Percentiles rank a stretch among this genome's conserved stretches.
Evolutionary conservation across 2,888 invertebrate genomes (phyloP).

Genomic region (Orthosia cruda): DNA sequence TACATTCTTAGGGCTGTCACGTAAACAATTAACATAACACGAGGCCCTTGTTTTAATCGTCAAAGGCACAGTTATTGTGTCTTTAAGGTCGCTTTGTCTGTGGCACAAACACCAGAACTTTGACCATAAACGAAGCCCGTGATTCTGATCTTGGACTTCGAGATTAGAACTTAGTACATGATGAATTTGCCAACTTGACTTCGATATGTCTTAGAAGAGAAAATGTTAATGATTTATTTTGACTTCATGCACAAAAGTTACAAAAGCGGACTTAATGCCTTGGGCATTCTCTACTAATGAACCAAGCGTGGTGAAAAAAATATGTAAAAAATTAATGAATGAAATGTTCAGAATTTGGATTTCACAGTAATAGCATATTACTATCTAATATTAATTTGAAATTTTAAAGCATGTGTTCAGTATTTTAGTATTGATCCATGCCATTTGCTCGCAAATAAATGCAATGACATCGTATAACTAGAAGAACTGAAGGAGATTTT

Average conservation of each 20-base stretch:
- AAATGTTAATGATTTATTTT: constrained; percentile 32
- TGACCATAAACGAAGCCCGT: constrained; percentile 79
- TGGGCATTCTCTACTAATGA: no score
- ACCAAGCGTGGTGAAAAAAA: no score
- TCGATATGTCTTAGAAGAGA: constrained; percentile 37
- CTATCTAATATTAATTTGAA: constrained; percentile 40
- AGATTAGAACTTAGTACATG: constrained; percentile 68
- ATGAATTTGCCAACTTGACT: constrained; percentile 61
- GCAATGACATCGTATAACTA: neutral
- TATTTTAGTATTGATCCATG: constrained; percentile 5
- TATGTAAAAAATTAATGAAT: no score
- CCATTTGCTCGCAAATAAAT: neutral
- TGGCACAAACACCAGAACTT: constrained; percentile 82
- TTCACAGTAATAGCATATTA: constrained; percentile 26
- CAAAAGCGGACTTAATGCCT: no score
- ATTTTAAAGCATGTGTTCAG: constrained; percentile 13
- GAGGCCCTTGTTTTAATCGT: constrained; percentile 76
- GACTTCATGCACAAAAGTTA: no score
- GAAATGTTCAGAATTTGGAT: no score
- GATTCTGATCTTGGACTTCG: constrained; percentile 73
- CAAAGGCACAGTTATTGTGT: constrained; percentile 72
- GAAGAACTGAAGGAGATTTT: neutral
- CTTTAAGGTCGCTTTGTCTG: constrained; percentile 78
- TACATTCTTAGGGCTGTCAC: constrained; percentile 71
- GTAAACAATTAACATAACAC: constrained; percentile 82